Percentiles rank a stretch among this genome's conserved stretches.
These are phyloP conservation scores for Melanerpes formicivorus DNA, from an alignment of 2,113 vertebrate species.

Conservation along the genomic window DNA sequence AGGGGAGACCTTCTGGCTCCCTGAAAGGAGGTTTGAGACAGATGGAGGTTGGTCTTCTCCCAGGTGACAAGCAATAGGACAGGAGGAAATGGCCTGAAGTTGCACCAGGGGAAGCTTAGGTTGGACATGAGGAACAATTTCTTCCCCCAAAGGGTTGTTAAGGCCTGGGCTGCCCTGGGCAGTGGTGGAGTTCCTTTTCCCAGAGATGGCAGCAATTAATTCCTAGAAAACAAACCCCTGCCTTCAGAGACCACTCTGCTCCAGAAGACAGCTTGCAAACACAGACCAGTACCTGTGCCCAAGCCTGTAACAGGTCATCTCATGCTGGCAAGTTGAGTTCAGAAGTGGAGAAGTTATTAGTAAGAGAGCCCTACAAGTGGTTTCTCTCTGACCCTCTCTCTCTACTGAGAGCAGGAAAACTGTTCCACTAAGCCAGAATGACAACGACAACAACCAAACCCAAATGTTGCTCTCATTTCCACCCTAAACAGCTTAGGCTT, in stretches of 20 bases:
- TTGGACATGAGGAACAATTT: too few relatives aligned
- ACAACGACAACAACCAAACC: not conserved
- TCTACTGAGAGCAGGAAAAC: not conserved
- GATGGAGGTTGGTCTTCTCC: too few relatives aligned
- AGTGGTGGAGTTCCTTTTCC: not conserved
- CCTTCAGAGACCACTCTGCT: not conserved
- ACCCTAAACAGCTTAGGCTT: not conserved
- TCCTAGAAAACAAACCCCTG: not conserved
- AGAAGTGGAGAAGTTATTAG: not conserved
- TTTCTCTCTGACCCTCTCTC: not conserved
- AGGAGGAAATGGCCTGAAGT: too few relatives aligned
- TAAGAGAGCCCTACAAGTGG: not conserved
- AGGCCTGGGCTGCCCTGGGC: too few relatives aligned
- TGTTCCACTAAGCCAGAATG: not conserved
- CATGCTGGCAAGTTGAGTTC: not conserved
- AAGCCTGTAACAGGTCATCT: not conserved
- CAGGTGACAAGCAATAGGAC: too few relatives aligned
- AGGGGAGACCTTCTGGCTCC: too few relatives aligned
- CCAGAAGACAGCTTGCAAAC: not conserved
- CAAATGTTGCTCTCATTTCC: not conserved
- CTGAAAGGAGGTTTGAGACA: too few relatives aligned
- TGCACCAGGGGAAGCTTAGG: too few relatives aligned
- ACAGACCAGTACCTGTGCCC: accelerated
- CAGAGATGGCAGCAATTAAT: not conserved
- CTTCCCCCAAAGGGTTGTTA: too few relatives aligned